A percentile compares a stretch with the other conserved stretches of the same genome.
Conservation (phyloP, 2,113 vertebrate species). For the Chauna torquata region DNA sequence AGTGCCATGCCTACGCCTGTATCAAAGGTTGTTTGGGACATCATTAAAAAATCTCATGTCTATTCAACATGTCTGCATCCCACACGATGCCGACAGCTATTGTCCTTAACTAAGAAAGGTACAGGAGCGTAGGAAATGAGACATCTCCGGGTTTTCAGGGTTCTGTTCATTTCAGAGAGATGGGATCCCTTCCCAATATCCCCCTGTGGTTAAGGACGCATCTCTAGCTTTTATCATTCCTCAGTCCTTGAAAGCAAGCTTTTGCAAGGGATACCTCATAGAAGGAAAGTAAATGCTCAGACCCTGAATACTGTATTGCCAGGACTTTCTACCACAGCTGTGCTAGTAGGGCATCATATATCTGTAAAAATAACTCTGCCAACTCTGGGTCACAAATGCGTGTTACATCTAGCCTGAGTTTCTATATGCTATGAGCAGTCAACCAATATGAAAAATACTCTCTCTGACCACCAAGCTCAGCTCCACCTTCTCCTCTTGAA, state of each 20-base stretch:
- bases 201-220: background rate
- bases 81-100: background rate
- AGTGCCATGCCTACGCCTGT: background rate
- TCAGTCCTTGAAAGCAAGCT: background rate
- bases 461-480: background rate
- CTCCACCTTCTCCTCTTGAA: background rate
- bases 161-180: background rate
- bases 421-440: background rate
- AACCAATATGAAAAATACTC: background rate
- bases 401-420: background rate
- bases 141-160: background rate
- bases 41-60: background rate
- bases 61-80: background rate
- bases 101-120: background rate
- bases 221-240: background rate
- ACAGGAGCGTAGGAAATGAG: background rate
- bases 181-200: background rate
- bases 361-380: background rate
- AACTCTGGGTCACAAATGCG: background rate
- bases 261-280: background rate
- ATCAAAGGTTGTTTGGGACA: background rate
- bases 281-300: background rate
- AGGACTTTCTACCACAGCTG: background rate
- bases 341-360: background rate
- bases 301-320: background rate